These are phyloP conservation scores for Eurystomus glaucurus DNA, from an alignment of 2,797 vertebrate genomes.

Conservation along the genomic window DNA sequence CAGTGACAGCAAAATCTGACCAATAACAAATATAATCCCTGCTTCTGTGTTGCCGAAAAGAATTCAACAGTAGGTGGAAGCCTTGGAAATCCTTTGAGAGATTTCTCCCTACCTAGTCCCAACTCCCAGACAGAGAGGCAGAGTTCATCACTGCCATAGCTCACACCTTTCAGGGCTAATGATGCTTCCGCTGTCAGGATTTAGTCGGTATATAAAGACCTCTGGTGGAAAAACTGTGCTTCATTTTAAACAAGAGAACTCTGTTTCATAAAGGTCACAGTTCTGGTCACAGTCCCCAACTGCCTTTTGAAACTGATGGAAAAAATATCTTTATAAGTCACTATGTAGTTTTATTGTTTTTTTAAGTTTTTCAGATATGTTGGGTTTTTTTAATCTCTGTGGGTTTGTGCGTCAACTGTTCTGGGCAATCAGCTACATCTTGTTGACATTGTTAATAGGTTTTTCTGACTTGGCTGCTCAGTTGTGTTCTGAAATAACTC, in stretches of 20 bases:
- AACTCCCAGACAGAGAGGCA: not conserved
- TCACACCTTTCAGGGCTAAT: not conserved
- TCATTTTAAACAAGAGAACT: constrained; percentile 50
- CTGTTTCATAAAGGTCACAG: constrained; percentile 64
- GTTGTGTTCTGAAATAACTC: constrained; percentile 57
- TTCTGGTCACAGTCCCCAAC: constrained; percentile 37
- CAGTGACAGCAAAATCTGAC: constrained; percentile 33
- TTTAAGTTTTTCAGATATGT: not conserved
- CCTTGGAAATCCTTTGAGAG: constrained; percentile 58
- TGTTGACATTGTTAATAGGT: constrained; percentile 56
- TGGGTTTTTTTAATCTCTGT: not conserved
- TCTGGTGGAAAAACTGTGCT: constrained; percentile 38
- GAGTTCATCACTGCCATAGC: not conserved
- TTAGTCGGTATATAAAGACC: constrained; percentile 23
- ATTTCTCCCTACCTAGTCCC: not conserved
- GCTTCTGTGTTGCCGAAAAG: constrained; percentile 2
- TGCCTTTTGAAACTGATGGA: constrained; percentile 39
- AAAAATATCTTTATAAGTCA: constrained; percentile 31
- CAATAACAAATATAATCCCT: not conserved
- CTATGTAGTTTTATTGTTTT: not conserved
- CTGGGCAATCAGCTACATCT: constrained; percentile 47
- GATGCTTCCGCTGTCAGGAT: constrained; percentile 32
- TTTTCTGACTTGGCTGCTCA: constrained; percentile 68
- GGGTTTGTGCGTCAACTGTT: constrained; percentile 56
- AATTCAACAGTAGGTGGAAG: constrained; percentile 51